Conservation (phyloP, 2,113 vertebrate species). For the Pelusios castaneus region DNA sequence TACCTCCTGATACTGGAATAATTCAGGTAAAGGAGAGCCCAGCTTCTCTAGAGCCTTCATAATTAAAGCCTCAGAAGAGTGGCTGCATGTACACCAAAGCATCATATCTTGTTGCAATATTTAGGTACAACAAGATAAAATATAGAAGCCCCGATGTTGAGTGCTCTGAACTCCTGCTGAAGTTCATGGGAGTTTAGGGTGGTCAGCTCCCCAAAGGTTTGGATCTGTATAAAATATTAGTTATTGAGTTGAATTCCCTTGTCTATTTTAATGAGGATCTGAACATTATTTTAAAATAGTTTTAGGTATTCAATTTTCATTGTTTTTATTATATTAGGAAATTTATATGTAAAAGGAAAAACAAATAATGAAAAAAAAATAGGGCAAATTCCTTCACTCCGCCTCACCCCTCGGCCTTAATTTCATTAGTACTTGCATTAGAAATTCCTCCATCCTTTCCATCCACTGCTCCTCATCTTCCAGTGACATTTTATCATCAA, state of each 20-base stretch:
- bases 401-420: neutral
- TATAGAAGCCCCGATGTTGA: neutral
- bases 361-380: neutral
- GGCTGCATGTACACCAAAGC: neutral
- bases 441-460: neutral
- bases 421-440: neutral
- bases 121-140: neutral
- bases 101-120: neutral
- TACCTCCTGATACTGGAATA: neutral
- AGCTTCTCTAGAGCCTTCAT: neutral
- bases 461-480: neutral
- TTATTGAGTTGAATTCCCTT: neutral
- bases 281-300: neutral
- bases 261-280: neutral
- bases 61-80: neutral
- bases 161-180: neutral
- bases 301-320: neutral
- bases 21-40: neutral
- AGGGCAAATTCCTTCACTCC: neutral
- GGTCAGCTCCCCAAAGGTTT: neutral
- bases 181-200: neutral
- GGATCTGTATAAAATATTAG: neutral
- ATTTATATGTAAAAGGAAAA: neutral
- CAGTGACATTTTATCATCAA: neutral
- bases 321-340: rapidly evolving